These are phyloP conservation scores for Lasioglossum morio DNA, from an alignment of 2,888 invertebrate species.

Conservation along the genomic window DNA sequence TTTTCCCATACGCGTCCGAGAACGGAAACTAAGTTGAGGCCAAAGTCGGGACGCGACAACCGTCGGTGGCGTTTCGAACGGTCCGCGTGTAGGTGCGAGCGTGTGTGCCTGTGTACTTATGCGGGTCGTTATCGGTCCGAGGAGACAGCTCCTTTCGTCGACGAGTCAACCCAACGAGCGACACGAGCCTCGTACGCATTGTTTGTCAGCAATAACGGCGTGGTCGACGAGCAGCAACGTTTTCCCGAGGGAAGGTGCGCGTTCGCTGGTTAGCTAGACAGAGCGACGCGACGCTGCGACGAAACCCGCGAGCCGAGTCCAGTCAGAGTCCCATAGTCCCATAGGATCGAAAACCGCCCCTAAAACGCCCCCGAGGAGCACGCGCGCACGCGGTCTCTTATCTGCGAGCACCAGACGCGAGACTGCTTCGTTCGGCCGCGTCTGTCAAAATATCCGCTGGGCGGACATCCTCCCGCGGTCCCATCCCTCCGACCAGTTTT, in stretches of 20 bases:
- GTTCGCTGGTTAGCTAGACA: not conserved
- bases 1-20: constrained; percentile 74
- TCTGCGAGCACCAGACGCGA: constrained; percentile 66
- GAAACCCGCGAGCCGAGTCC: not conserved
- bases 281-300: not conserved
- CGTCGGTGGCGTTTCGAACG: constrained; percentile 18
- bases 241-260: constrained; percentile 31
- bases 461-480: not conserved
- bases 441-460: not conserved
- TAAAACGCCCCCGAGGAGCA: constrained; percentile 73
- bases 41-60: constrained; percentile 19
- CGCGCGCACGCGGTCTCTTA: constrained; percentile 54
- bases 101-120: constrained; percentile 56
- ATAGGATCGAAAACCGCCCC: constrained; percentile 74
- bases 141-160: constrained; percentile 3
- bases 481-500: not conserved
- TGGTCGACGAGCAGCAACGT: not conserved
- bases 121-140: constrained; percentile 77
- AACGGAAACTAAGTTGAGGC: constrained; percentile 67
- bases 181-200: not conserved
- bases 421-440: not conserved
- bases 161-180: constrained; percentile 3
- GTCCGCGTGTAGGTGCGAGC: constrained; percentile 23
- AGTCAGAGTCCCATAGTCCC: constrained; percentile 52
- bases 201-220: constrained; percentile 8